These are phyloP conservation scores for Sepiola atlantica DNA, from an alignment of 2,888 invertebrate genomes.

Conservation along the genomic window DNA sequence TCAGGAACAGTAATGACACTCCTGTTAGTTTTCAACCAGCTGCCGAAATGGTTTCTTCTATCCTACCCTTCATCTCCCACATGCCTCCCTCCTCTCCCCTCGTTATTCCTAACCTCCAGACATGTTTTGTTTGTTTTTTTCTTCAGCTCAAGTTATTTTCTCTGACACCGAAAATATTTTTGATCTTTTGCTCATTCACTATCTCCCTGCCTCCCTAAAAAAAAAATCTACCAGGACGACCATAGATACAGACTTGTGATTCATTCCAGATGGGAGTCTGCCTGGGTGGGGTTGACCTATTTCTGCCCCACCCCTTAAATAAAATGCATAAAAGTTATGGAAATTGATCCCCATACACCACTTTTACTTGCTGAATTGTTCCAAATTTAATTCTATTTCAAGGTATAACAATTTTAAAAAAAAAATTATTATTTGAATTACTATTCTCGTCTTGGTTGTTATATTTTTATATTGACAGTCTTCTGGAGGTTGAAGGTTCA, in stretches of 20 bases:
- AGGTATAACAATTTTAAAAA: too few relatives aligned
- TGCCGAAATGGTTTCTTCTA: not conserved
- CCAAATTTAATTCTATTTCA: not conserved
- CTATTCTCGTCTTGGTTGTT: too few relatives aligned
- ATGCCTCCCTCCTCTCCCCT: not conserved
- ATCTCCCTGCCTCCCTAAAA: not conserved
- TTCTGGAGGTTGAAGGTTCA: too few relatives aligned
- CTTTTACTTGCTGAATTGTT: not conserved
- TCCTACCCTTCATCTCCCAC: not conserved
- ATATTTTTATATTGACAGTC: too few relatives aligned
- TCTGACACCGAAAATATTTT: not conserved
- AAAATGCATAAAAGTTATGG: too few relatives aligned
- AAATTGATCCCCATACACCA: not conserved
- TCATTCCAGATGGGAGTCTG: not conserved
- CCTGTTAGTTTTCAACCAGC: not conserved
- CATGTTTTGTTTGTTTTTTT: not conserved
- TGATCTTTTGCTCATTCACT: not conserved
- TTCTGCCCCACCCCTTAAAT: not conserved
- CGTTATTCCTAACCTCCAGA: not conserved
- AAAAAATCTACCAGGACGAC: not conserved
- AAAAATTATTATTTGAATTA: too few relatives aligned
- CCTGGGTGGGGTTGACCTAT: constrained; percentile 23
- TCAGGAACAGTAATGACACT: not conserved
- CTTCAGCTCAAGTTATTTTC: not conserved
- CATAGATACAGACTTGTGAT: constrained; percentile 12